Conservation (phyloP, 2,113 vertebrate genomes). For the Epinephelus fuscoguttatus region DNA sequence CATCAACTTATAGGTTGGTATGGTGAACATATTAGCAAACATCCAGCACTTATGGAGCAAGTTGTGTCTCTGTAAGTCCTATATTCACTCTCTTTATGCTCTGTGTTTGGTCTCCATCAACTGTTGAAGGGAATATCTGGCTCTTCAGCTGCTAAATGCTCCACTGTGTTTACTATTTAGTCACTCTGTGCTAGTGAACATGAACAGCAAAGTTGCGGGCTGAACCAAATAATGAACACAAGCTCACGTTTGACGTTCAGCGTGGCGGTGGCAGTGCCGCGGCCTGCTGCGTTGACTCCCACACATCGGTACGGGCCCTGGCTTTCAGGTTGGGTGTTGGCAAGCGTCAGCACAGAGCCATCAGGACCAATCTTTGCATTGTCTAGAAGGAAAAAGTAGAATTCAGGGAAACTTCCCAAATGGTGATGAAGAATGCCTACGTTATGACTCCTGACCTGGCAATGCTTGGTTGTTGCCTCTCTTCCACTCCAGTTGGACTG, state of each 20-base stretch:
- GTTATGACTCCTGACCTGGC: conserved; percentile 50
- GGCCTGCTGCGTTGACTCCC: conserved; percentile 86
- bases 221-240: background rate
- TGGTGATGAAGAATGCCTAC: background rate
- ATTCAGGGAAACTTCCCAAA: background rate
- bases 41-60: background rate
- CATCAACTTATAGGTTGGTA: no score
- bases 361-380: conserved; percentile 89
- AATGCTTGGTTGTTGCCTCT: conserved; percentile 79
- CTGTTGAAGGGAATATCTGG: background rate
- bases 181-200: background rate
- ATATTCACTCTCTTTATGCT: background rate
- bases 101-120: background rate
- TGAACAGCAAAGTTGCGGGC: background rate
- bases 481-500: conserved; percentile 88
- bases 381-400: conserved; percentile 76
- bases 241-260: conserved; percentile 90
- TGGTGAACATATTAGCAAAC: background rate
- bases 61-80: no score
- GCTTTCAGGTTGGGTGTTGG: conserved; percentile 81
- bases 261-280: conserved; percentile 80
- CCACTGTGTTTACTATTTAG: background rate
- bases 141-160: background rate
- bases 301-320: conserved; percentile 92
- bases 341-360: conserved; percentile 88